A percentile compares a stretch with the other conserved stretches of the same genome.
Evolutionary conservation across 2,113 vertebrate genomes (phyloP).

Genomic region (Protobothrops mucrosquamatus): DNA sequence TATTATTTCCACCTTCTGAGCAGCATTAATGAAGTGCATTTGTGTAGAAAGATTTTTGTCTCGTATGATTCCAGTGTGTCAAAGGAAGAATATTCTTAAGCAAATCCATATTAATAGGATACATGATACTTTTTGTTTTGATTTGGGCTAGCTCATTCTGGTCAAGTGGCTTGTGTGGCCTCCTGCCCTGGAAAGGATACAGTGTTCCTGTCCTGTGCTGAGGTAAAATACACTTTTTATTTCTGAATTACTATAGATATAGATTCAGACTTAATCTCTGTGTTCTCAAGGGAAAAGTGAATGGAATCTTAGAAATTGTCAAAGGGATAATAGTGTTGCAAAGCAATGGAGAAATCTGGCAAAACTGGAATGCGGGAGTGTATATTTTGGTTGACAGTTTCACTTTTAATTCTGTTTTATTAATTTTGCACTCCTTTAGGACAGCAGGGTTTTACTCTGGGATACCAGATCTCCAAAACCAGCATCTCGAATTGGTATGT

Average conservation of each 20-base stretch:
- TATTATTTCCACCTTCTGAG: no score
- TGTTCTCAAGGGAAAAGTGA: neutral
- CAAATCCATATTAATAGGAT: constrained; percentile 17
- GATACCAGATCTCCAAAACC: constrained; percentile 93
- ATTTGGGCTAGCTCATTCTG: constrained; percentile 80
- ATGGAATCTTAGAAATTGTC: neutral
- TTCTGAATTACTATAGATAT: neutral
- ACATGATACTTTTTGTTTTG: constrained; percentile 28
- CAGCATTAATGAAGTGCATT: neutral
- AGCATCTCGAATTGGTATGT: constrained; percentile 85
- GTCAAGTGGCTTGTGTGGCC: constrained; percentile 79
- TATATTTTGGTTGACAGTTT: neutral
- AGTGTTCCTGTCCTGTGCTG: constrained; percentile 88
- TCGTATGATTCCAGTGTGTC: neutral
- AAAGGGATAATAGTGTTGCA: neutral
- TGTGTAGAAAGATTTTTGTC: neutral
- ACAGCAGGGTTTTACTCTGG: constrained; percentile 89
- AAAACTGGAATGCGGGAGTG: neutral
- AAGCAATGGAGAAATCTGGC: neutral
- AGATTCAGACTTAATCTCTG: neutral
- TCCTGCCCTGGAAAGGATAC: constrained; percentile 86
- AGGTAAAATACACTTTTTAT: constrained; percentile 72
- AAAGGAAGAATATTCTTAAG: neutral
- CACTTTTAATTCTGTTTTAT: neutral
- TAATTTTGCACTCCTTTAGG: constrained; percentile 66